Evolutionary conservation across 92 coral and sea anemone genomes (phyloP).

Genomic region (Scolanthus callimorphus): DNA sequence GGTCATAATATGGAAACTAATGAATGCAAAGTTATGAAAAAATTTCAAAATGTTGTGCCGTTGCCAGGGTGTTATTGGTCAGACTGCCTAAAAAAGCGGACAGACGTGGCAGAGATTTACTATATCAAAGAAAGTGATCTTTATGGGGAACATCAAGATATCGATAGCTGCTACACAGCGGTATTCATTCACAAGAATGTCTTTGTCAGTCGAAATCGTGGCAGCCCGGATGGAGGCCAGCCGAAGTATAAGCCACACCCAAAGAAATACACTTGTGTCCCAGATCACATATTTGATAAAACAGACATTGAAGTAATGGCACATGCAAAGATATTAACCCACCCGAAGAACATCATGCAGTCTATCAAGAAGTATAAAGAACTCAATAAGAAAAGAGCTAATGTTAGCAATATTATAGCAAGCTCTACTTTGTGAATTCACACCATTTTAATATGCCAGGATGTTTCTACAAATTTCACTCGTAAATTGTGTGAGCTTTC

Average conservation of each 20-base stretch:
- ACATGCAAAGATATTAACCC: not conserved
- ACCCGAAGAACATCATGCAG: not conserved
- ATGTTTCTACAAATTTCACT: too few species aligned
- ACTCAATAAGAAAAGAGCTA: not conserved
- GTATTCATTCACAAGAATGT: conserved; percentile 85
- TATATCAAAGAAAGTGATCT: conserved; percentile 81
- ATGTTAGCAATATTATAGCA: too few species aligned
- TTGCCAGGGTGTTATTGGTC: conserved; percentile 90
- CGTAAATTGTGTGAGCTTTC: too few species aligned
- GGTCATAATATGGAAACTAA: conserved; percentile 83
- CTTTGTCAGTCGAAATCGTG: conserved; percentile 22
- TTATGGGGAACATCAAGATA: conserved; percentile 49
- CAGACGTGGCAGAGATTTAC: conserved; percentile 69
- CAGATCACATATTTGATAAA: not conserved
- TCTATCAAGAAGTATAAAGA: not conserved
- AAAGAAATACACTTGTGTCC: conserved; percentile 47
- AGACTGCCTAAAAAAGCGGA: conserved; percentile 50
- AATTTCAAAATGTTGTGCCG: conserved; percentile 20
- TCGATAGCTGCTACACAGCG: conserved; percentile 77
- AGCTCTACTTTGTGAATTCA: too few species aligned
- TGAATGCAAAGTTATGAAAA: conserved; percentile 58
- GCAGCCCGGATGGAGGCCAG: conserved; percentile 19
- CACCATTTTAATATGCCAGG: too few species aligned
- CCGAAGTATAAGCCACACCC: conserved; percentile 43
- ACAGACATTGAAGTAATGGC: not conserved